These are phyloP conservation scores for Atherinomorus stipes DNA, from an alignment of 2,113 vertebrate species.

Conservation along the genomic window DNA sequence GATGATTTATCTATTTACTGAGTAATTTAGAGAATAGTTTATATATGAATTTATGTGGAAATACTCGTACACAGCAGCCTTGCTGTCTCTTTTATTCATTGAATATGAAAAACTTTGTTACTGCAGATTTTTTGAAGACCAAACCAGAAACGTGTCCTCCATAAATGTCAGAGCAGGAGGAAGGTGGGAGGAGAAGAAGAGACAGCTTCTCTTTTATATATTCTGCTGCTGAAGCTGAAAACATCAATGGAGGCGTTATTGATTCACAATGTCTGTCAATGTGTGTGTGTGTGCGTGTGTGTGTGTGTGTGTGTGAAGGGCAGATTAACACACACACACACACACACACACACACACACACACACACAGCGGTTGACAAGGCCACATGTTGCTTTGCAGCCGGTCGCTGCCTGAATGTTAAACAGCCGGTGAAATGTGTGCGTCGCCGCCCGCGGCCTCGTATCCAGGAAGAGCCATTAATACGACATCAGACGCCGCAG, in stretches of 20 bases:
- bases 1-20: too few relatives aligned
- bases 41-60: too few relatives aligned
- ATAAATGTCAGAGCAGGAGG: conserved; percentile 8
- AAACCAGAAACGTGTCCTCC: conserved; percentile 1
- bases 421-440: conserved; percentile 26
- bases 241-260: conserved; percentile 34
- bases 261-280: conserved; percentile 37
- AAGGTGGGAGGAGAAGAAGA: not conserved
- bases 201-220: conserved; percentile 6
- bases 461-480: conserved; percentile 62
- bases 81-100: too few relatives aligned
- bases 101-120: too few relatives aligned
- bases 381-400: conserved; percentile 51
- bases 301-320: conserved; percentile 23
- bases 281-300: conserved; percentile 11
- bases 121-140: not conserved
- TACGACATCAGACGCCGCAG: conserved; percentile 51
- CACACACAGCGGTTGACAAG: conserved; percentile 24
- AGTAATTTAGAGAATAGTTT: too few relatives aligned
- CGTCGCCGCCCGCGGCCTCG: conserved; percentile 35
- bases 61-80: too few relatives aligned
- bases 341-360: conserved; percentile 11
- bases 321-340: conserved; percentile 15
- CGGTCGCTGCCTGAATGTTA: conserved; percentile 46
- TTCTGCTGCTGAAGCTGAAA: conserved; percentile 31